Percentiles rank a stretch among this genome's conserved stretches.
phyloP scores from a whole-genome alignment of 2,113 vertebrate species.

The Electrona antarctica region DNA sequence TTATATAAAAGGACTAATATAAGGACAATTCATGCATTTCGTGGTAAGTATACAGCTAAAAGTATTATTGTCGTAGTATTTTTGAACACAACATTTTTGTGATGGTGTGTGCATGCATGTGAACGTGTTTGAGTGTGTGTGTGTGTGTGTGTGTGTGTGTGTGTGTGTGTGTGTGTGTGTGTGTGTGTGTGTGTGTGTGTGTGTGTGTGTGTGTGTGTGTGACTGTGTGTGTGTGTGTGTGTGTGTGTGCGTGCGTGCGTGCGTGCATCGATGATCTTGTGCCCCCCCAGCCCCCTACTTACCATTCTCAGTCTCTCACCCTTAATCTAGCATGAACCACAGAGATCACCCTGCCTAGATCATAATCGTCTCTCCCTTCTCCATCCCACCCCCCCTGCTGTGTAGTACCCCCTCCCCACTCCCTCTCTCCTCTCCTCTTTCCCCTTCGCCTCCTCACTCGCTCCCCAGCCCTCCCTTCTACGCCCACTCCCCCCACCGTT shows the following conservation, averaged over 20 bases:
- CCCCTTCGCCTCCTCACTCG: neutral
- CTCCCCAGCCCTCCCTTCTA: conserved; percentile 13
- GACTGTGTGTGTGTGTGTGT: neutral
- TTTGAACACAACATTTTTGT: too few species aligned
- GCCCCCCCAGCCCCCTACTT: neutral
- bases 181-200: too few species aligned
- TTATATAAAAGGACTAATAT: too few species aligned
- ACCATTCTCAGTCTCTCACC: conserved; percentile 38
- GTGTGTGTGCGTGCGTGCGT: neutral
- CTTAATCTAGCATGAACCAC: conserved; percentile 31
- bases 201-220: too few species aligned
- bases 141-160: neutral
- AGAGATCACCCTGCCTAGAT: conserved; percentile 5
- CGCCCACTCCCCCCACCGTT: neutral
- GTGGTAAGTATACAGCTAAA: too few species aligned
- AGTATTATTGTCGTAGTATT: too few species aligned
- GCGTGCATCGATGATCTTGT: conserved; percentile 1
- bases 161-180: neutral
- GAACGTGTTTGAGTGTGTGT: too few species aligned
- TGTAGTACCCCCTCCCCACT: conserved; percentile 1
- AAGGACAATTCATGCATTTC: too few species aligned
- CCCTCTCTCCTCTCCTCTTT: conserved; percentile 9
- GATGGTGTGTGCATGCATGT: too few species aligned
- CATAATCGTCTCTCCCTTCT: conserved; percentile 22
- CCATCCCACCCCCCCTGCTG: conserved; percentile 8